Conservation (phyloP, 2,113 vertebrate genomes). For the Nyctibius bracteatus region DNA sequence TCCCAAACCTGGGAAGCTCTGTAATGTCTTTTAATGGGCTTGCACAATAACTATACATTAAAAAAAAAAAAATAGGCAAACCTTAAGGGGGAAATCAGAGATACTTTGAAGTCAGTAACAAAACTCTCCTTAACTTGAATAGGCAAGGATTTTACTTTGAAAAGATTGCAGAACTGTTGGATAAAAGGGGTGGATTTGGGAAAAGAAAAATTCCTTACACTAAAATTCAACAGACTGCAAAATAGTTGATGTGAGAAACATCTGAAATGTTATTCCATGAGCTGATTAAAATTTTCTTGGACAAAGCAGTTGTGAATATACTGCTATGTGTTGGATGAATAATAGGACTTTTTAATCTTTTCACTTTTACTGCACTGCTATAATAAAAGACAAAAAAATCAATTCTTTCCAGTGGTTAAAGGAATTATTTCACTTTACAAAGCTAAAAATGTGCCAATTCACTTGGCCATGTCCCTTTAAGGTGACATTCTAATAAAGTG, state of each 20-base stretch:
- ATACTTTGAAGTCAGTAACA: neutral
- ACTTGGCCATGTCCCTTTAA: neutral
- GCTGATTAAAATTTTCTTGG: neutral
- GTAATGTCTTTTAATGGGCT: neutral
- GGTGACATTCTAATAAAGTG: neutral
- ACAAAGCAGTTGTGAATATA: neutral
- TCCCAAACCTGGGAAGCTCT: neutral
- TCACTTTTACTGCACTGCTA: neutral
- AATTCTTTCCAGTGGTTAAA: neutral
- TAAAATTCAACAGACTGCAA: neutral
- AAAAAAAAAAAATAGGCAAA: neutral
- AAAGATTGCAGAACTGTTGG: neutral
- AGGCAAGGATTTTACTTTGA: neutral
- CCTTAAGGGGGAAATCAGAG: neutral
- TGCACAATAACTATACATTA: neutral
- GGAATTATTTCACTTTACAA: neutral
- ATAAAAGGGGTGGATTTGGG: neutral
- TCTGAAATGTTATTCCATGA: neutral
- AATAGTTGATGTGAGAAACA: neutral
- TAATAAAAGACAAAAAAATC: conserved; percentile 14
- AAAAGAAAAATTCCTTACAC: neutral
- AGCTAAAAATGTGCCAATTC: neutral
- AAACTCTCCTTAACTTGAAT: neutral
- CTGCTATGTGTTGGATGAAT: neutral
- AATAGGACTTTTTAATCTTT: neutral